Evolutionary conservation across 1,140 invertebrate genomes (phyloP), one percentile per base, ranked within the genome.

Genomic region (Listronotus oregonensis): DNA sequence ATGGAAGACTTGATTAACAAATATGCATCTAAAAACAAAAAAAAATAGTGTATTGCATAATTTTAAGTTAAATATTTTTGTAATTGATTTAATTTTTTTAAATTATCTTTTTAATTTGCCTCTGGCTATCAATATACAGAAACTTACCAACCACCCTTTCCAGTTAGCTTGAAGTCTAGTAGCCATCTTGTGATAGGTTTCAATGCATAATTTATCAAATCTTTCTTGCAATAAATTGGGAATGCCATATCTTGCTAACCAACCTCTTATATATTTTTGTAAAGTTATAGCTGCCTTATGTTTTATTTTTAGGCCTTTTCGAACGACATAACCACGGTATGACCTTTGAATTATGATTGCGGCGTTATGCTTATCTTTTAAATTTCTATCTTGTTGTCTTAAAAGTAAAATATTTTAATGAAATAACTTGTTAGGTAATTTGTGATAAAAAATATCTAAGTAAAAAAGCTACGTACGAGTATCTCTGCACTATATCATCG

Each of bases 191-290:
- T 66, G 56, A 32, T 72, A 72, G n/a, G 40, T 27, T 10, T 65
- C 32, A 31, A 64, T 10, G 34, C 59, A 66, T n/a, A 66, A 52
- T 17, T 32, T 14, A 46, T 72, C 66, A 37, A 58, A 64, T 43
- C 46, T 44, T 39, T 71, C 64, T 44, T 63, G 40, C 15, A 66
- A 21, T 9, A 54, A 40, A 44, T 71, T 60, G 0, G 71, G 69
- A 40, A 72, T 51, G 51, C 64, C 59, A 39, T 63, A 65, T 49
- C 71, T 44, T 15, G 61, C 50, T 17, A 72, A 49, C 68, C 69
- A 72, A 18, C 71, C 71, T 57, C 69, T 65, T 9, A 58, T 56
- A 37, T 55, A 59, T 64, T 63, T 69, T 51, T 72, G 69, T 32
- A 72, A 62, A 9, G 47, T 42, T n/a, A 56, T 64, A 10, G 57